Evolutionary conservation across 2,797 vertebrate genomes (phyloP), one percentile per base, ranked within the genome.

Genomic region (Ictinia mississippiensis): DNA sequence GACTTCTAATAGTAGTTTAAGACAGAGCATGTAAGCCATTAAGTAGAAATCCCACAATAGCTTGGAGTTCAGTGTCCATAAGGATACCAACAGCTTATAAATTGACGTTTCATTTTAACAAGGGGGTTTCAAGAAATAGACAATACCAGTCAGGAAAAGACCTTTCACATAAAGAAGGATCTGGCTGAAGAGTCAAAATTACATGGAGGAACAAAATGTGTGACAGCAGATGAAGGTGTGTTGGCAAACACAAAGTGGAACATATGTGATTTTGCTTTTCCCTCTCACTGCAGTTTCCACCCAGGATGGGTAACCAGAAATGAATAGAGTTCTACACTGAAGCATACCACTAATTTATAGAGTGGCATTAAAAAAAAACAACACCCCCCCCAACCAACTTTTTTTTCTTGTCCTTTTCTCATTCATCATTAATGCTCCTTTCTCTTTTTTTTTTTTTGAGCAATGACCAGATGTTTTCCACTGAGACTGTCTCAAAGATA

Each of bases 401-500:
- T 37, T 47, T 70, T 63, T 84, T 84, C 35, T 71, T 87, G 12
- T 67, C 16, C 15, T 40, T 58, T 90, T 86, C 52, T 91, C 47
- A 33, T 94, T 62, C 23, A 61, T 85, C 67, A 49, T 55, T 62
- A 52, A 58, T 35, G 21, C 35, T 88, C 7, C 12, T 72, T 75
- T 70, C 8, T 22, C 15, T 21, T 12, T 33, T 9, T 47, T 55
- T 71, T 66, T 71, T 79, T 52, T 14, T 66, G 9, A 77, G 16
- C 59, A 84, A 40, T 38, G 19, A 73, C 80, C 88, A 95, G 73
- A 82, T 92, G 80, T 96, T 96, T 96, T 94, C 87, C 86, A 71
- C 66, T 77, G 88, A 87, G 83, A 81, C 65, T 47, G 10, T 79
- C 35, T 90, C 35, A 86, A 83, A 83, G 35, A 75, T 80, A 70